Percentiles rank a stretch among this genome's conserved stretches.
phyloP scores from a whole-genome alignment of 2,888 invertebrate species.

The Callyntrura sp. region DNA sequence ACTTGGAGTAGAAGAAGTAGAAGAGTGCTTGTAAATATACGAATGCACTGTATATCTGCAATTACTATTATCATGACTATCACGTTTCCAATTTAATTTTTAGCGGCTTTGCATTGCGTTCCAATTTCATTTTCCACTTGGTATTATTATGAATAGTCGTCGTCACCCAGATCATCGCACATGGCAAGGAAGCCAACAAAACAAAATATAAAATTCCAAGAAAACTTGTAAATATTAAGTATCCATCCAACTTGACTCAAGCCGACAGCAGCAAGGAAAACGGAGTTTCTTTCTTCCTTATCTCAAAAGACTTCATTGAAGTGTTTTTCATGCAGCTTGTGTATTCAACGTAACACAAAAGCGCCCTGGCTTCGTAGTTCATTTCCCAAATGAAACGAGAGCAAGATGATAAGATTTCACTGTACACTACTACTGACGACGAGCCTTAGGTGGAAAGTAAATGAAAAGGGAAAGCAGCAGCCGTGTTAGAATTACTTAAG shows the following conservation, averaged over 20 bases:
- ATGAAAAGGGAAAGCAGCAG: background rate
- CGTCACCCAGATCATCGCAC: no score
- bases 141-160: no score
- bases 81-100: constrained; percentile 9
- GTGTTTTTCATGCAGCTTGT: background rate
- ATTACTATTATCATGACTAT: constrained; percentile 3
- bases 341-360: background rate
- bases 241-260: no score
- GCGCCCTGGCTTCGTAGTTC: background rate
- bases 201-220: no score
- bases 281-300: background rate
- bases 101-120: background rate
- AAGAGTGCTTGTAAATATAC: no score
- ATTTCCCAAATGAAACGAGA: background rate
- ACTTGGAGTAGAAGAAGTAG: no score
- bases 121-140: background rate
- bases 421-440: no score
- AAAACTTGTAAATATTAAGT: no score
- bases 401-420: background rate
- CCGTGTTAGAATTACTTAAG: background rate
- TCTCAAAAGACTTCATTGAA: constrained; percentile 10
- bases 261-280: no score
- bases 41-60: no score
- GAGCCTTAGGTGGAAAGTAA: background rate
- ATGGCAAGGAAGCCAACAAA: no score